Base-by-base conservation (phyloP, 2,797 vertebrate genomes). In the Coregonus ussuriensis region DNA sequence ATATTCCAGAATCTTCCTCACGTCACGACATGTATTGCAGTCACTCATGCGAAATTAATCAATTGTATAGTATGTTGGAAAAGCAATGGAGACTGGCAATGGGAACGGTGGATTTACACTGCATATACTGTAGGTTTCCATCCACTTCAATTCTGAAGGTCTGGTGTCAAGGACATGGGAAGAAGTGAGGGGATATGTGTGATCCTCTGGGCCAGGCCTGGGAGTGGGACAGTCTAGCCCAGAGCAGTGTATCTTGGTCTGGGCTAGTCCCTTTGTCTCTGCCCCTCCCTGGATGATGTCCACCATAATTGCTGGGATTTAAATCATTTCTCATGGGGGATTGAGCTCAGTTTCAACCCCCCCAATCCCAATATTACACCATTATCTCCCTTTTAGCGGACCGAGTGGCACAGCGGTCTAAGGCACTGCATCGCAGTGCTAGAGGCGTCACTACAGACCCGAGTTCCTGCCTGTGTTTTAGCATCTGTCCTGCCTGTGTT, bases 281-380 rank as follows among this genome's bases (percentile, higher is more conserved):
- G 72, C 0, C 3, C 67, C 75, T 59, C 67, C 5, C 15, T 25
- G 33, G 52, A 70, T 51, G 68, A 78, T 71, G 72, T 71, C 16
- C 59, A 65, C 78, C 56, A 54, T 81, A 81, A 88, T 84, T 78
- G 72, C 76, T 1, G 37, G 35, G 71, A 83, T 88, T 84, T 78
- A 72, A n/a, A 71, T 11, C 1, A 75, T 87, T 81, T 68, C 78
- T 77, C 13, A 68, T 66, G 79, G 80, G 41, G 16, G 71, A 47
- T 62, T 37, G 18, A 18, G 37, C 69, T 71, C 37, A 3, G 65
- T 67, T 67, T 35, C 11, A 67, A 67, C 5, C 13, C 41, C 41
- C 33, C 35, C 25, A 21, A 0, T 37, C 37, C 25, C 62, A 29
- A 65, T 13, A 33, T 37, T 41, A 6, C 4, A 14, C 31, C 11